Conservation (phyloP, 2,113 vertebrate species). For the Herpetotheres cachinnans region DNA sequence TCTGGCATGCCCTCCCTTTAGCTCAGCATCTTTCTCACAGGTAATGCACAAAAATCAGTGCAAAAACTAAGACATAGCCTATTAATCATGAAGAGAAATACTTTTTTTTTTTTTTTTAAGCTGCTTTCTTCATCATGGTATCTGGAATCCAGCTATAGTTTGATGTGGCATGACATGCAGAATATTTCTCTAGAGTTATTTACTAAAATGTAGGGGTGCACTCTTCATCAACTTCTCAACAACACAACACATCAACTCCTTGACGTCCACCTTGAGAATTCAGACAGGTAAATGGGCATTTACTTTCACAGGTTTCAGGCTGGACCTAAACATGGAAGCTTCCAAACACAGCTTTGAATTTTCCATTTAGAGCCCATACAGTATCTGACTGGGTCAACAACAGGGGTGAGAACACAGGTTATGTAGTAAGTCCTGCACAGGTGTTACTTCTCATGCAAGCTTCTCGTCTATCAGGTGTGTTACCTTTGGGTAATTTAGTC, state of each 20-base stretch:
- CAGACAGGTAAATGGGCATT: background rate
- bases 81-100: background rate
- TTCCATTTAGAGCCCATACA: background rate
- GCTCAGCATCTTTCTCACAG: background rate
- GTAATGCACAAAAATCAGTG: background rate
- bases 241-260: no score
- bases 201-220: background rate
- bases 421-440: background rate
- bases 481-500: constrained; percentile 4
- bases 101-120: background rate
- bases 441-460: background rate
- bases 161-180: fast-evolving
- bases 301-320: background rate
- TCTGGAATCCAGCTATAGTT: background rate
- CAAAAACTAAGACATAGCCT: background rate
- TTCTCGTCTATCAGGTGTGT: background rate
- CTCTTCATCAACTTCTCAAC: no score
- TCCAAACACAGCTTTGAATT: background rate
- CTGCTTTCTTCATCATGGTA: background rate
- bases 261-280: background rate
- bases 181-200: background rate
- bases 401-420: background rate
- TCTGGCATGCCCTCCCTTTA: background rate
- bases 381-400: background rate
- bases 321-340: background rate